Evolutionary conservation across 1,140 invertebrate species (phyloP).

Genomic region (Apis laboriosa): DNA sequence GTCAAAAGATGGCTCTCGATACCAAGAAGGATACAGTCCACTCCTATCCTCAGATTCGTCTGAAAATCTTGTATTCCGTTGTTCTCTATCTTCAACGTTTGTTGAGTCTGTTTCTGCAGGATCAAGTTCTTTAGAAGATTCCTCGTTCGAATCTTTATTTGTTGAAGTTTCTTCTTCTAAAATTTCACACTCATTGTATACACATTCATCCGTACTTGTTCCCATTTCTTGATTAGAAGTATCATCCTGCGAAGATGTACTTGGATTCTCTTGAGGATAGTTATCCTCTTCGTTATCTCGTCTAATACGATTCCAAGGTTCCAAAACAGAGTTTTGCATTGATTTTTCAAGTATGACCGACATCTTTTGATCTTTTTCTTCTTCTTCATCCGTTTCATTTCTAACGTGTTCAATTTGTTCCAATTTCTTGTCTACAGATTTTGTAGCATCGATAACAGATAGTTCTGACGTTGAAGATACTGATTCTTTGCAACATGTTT

Average conservation of each 20-base stretch:
- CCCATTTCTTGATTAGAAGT: background rate
- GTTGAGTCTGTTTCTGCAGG: background rate
- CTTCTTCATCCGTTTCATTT: too few species aligned
- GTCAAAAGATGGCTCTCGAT: background rate
- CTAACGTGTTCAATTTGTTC: too few species aligned
- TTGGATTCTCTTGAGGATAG: background rate
- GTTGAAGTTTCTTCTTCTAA: background rate
- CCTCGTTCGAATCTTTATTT: background rate
- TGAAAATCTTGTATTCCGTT: background rate
- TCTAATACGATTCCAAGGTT: background rate
- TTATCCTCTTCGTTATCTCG: background rate
- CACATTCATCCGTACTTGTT: background rate
- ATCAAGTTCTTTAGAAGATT: background rate
- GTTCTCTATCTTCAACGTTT: background rate
- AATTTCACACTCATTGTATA: background rate
- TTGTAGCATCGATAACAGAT: background rate
- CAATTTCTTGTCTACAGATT: background rate
- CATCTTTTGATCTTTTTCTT: background rate
- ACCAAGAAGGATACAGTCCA: conserved; percentile 14
- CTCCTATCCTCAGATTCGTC: conserved; percentile 19
- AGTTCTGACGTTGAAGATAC: background rate
- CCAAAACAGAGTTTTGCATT: background rate
- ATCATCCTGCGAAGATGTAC: background rate
- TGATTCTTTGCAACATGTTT: background rate
- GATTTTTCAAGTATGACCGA: background rate